These are phyloP conservation scores for Epinotia bilunana DNA, from an alignment of 2,888 invertebrate species.

Conservation along the genomic window DNA sequence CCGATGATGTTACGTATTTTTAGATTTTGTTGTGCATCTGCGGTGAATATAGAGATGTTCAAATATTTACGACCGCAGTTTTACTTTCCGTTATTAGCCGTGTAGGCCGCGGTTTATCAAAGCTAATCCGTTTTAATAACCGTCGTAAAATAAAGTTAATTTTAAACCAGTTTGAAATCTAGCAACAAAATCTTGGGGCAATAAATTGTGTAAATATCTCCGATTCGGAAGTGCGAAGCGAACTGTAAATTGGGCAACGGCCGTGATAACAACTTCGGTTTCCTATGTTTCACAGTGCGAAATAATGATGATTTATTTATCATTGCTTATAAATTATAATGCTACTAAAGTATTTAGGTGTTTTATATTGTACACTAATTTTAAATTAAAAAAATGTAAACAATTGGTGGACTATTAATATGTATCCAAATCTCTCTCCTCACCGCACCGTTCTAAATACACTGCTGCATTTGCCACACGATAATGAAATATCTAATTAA, in stretches of 20 bases:
- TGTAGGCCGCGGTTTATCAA: conserved; percentile 39
- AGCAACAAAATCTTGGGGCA: conserved; percentile 7
- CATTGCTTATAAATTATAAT: too few relatives aligned
- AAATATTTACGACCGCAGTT: conserved; percentile 21
- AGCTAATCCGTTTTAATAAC: conserved; percentile 27
- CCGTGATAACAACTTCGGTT: background rate
- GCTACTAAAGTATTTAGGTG: too few relatives aligned
- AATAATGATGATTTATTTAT: background rate
- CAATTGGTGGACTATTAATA: too few relatives aligned
- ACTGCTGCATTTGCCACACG: too few relatives aligned
- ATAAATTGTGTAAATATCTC: conserved; percentile 21
- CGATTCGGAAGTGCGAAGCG: background rate
- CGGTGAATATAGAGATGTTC: conserved; percentile 22
- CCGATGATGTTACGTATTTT: conserved; percentile 20
- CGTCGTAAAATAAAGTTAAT: conserved; percentile 38
- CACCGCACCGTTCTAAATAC: too few relatives aligned
- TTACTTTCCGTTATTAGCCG: conserved; percentile 25
- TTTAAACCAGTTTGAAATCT: conserved; percentile 26
- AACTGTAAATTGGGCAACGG: background rate
- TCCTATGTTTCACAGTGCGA: background rate
- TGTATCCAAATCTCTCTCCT: too few relatives aligned
- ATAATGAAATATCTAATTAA: too few relatives aligned
- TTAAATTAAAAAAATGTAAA: too few relatives aligned
- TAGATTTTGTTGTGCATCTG: conserved; percentile 31
- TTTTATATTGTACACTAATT: too few relatives aligned